phyloP scores from a whole-genome alignment of 2,888 invertebrate genomes.

The Hydraecia micacea region DNA sequence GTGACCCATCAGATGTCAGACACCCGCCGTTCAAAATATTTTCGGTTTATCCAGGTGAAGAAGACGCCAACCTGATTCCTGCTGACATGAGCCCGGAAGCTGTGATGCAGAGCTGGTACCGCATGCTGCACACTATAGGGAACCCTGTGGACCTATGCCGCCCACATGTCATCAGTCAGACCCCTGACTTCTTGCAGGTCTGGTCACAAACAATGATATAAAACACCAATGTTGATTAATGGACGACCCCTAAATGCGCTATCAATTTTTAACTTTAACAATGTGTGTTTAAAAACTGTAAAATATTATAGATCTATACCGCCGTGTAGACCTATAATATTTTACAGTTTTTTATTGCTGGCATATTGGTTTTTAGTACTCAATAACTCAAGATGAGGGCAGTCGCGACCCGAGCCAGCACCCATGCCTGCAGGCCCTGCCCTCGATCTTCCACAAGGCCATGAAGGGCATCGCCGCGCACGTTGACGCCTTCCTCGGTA shows the following conservation, averaged over 20 bases:
- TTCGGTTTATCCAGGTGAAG: conserved; percentile 92
- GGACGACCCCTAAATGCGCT: no score
- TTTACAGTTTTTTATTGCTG: not conserved
- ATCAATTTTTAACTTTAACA: not conserved
- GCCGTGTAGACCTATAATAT: not conserved
- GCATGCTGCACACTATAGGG: conserved; percentile 97
- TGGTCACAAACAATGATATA: not conserved
- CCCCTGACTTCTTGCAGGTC: conserved; percentile 91
- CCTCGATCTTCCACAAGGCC: conserved; percentile 97
- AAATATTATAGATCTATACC: no score
- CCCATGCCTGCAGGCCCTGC: conserved; percentile 95
- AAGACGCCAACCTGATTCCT: conserved; percentile 95
- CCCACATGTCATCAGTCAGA: conserved; percentile 93
- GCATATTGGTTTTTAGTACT: conserved; percentile 91
- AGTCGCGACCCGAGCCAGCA: conserved; percentile 97
- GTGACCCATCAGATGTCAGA: not conserved
- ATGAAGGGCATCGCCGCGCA: conserved; percentile 98
- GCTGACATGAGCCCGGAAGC: conserved; percentile 96
- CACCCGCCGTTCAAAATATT: no score
- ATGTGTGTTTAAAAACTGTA: not conserved
- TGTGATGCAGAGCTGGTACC: conserved; percentile 98
- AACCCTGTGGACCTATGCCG: conserved; percentile 98
- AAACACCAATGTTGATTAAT: no score
- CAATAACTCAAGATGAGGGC: conserved; percentile 93
- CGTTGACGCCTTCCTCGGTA: conserved; percentile 98